A percentile compares a stretch with the other conserved stretches of the same genome.
phyloP scores from a whole-genome alignment of 2,888 invertebrate genomes.

The Colostygia pectinataria region DNA sequence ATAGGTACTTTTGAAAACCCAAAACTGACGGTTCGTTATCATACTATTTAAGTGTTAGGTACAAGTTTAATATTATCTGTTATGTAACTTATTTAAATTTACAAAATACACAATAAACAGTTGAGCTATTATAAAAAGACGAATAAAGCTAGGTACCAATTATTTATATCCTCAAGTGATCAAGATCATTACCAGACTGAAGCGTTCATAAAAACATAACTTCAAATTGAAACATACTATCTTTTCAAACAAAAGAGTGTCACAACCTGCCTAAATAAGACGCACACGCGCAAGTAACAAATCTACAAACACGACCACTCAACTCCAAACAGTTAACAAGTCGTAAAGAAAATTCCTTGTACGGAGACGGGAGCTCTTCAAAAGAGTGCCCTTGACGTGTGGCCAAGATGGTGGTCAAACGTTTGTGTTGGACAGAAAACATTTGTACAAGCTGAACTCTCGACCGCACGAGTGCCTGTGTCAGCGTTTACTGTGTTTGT shows the following conservation, averaged over 20 bases:
- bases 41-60: no score
- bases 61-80: no score
- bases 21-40: no score
- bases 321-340: constrained; percentile 55
- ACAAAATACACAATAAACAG: no score
- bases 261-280: constrained; percentile 9
- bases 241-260: constrained; percentile 1
- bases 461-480: constrained; percentile 49
- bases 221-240: background rate
- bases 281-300: constrained; percentile 24
- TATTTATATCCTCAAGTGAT: no score
- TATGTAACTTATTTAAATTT: no score
- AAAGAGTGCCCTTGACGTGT: constrained; percentile 50
- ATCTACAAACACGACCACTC: constrained; percentile 39
- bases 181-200: no score
- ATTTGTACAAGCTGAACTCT: constrained; percentile 58
- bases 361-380: constrained; percentile 33
- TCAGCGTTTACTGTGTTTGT: constrained; percentile 27
- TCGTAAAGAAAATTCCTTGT: constrained; percentile 50
- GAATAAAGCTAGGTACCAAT: no score
- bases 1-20: no score
- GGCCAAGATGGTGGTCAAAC: constrained; percentile 42
- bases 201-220: no score
- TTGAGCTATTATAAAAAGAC: no score
- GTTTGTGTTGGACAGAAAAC: constrained; percentile 50